Base-by-base conservation (phyloP, 2,113 vertebrate species). In the Sprattus sprattus region DNA sequence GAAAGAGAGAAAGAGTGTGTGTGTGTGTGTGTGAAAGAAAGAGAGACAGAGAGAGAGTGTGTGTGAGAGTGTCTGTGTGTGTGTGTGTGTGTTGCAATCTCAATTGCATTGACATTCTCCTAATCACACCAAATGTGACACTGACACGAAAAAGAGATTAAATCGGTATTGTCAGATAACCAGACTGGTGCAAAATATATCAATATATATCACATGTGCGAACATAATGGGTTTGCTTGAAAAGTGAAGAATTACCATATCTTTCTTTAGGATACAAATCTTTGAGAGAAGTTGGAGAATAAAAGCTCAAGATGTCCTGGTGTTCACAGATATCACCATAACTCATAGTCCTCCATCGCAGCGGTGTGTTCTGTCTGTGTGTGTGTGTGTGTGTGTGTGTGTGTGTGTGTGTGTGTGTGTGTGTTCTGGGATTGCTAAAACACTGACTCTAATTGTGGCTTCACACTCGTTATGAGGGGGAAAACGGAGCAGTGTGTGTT, bases 381-480 rank as follows among this genome's bases (percentile, higher is more conserved):
- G 39, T 39, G 39, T 39, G 39, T 39, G 39, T 39, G 39, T 39
- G 2, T 39, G 39, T 39, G 39, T 39, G 39, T 39, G 39, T 39
- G 39, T 39, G 39, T 39, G 39, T 39, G 39, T 39, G 39, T 39
- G 39, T 1, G 39, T 39, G 39, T 39, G 39, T 39, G 39, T 82
- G 50, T 32, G 39, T 78, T 78, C 10, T 78, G 71, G 71, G 71
- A 15, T 16, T 39, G 32, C 28, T 32, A 10, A 78, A 78, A 78
- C 71, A 78, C 25, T 78, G 67, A 20, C 22, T n/a, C 46, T 78
- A 52, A 50, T 80, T 84, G 50, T 32, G 44, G 71, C 45, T 81
- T 44, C 80, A 84, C 75, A 84, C 81, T 80, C 82, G 60, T 50
- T 82, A 78, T 52, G 82, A 84, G 88, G 46, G 80, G 67, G 82